Base-by-base conservation (phyloP, 1,140 invertebrate species). In the Belonocnema kinseyi region DNA sequence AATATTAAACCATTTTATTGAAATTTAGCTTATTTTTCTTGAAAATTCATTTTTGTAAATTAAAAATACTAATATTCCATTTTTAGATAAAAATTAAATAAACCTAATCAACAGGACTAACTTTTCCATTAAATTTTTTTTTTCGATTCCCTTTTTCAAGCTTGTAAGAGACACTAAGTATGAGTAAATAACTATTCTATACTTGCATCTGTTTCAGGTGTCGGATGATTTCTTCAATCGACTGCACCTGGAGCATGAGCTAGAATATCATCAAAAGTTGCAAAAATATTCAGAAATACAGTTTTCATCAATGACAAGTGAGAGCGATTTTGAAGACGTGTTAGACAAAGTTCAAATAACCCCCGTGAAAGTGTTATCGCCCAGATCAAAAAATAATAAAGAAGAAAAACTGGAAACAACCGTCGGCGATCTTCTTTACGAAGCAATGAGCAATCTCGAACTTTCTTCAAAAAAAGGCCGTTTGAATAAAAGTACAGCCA, bases 361-460 rank as follows among this genome's bases (percentile, higher is more conserved):
- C 7, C 78, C 82, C 13, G 76, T 85, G 17, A 86, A 75, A 8
- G 78, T 85, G 10, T 73, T 83, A 10, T 85, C 82, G 1, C 81
- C 84, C 12, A 82, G 75, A 53, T 74, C 56, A 10, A 83, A 79
- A 16, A 79, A 79, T 26, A 82, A 78, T 40, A 84, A 83, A 21
- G 82, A 86, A 14, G 78, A 78, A n/a, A 19, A 70, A n/a, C 12
- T 26, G 19, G 82, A 88, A 73, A 81, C 66, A 2, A 89, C 86
- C 6, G 85, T 86, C 19, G 84, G 89, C 4, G 78, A 88, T 33
- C 77, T 87, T 14, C 73, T 90, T 0, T 74, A 70, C 0, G 83
- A 86, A 46, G 85, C 85, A 4, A 78, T 87, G 72, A 80, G 53
- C 14, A 83, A 83, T 19, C 81, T 87, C 7, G 80, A 88, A 4